Base-by-base conservation (phyloP, 2,888 invertebrate genomes). In the Sepioteuthis lessoniana region DNA sequence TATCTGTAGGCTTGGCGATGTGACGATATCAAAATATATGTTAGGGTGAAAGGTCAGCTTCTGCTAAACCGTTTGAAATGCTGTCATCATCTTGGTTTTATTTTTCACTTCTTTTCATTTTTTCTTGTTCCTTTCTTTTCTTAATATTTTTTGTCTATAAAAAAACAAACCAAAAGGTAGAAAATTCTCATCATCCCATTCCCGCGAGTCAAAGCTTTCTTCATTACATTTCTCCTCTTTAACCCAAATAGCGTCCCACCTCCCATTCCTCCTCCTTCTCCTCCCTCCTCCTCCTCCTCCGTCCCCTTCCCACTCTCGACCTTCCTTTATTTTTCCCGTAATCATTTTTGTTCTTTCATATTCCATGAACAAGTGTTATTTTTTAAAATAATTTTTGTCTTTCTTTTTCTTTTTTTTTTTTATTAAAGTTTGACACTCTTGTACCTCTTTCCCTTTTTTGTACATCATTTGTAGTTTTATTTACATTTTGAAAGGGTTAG, bases 251-350 rank as follows among this genome's bases (percentile, higher is more conserved):
- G 76, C 76, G n/a, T 16, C n/a, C 25, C 31, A 16, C n/a, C 25
- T 25, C 55, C 21, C 25, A 25, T 25, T 55, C 55, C 55, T 55
- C 25, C n/a, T 76, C n/a, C 16, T 10, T 10, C n/a, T 16, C n/a
- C 10, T n/a, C n/a, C 16, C 16, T 10, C n/a, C n/a, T 76, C 19
- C 31, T 76, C n/a, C n/a, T 76, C 19, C n/a, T 8, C 13, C 10
- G 25, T 25, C 16, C n/a, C n/a, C n/a, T 76, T 76, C 19, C 76
- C 7, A 42, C 42, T 42, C 42, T 76, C 19, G 3, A 35, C n/a
- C n/a, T 76, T 76, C 13, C 76, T 76, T 76, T 76, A 76, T 76
- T 76, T 76, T 76, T 76, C n/a, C 76, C n/a, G n/a, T 76, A 55
- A 55, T 55, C 25, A 55, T 55, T 55, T 55, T 55, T 55, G 25